Percentiles rank a stretch among this genome's conserved stretches.
Evolutionary conservation across 2,113 vertebrate species (phyloP).

Genomic region (Chaetodon trifascialis): DNA sequence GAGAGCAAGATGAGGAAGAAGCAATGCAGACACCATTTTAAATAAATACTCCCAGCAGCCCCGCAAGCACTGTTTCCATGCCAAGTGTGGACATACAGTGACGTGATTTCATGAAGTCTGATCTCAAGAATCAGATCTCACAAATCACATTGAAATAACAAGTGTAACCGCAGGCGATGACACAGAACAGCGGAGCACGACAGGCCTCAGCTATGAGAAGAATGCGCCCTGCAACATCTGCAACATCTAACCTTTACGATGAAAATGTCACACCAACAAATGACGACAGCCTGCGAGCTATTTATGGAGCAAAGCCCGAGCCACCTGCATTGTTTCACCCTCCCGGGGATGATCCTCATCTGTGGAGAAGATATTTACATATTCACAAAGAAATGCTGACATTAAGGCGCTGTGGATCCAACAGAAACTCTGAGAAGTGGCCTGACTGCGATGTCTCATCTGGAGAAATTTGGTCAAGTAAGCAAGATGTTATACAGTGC

Average conservation of each 20-base stretch:
- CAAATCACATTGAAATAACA: conserved; percentile 24
- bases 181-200: conserved; percentile 18
- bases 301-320: conserved; percentile 45
- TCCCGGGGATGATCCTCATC: neutral
- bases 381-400: conserved; percentile 29
- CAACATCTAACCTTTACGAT: conserved; percentile 68
- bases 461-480: neutral
- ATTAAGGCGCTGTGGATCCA: conserved; percentile 5
- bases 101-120: neutral
- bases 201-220: conserved; percentile 33
- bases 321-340: conserved; percentile 45
- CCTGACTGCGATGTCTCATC: neutral
- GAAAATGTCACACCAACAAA: conserved; percentile 68
- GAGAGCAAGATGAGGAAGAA: neutral
- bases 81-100: conserved; percentile 2
- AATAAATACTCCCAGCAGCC: neutral
- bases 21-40: neutral
- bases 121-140: conserved; percentile 21
- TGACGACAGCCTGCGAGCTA: conserved; percentile 35
- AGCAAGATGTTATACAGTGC: no score
- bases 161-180: conserved; percentile 12
- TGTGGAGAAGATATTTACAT: conserved; percentile 15
- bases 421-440: neutral
- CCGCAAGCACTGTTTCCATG: neutral
- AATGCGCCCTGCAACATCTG: conserved; percentile 56